These are phyloP conservation scores for Cotesia glomerata DNA, from an alignment of 1,140 invertebrate genomes.

Conservation along the genomic window DNA sequence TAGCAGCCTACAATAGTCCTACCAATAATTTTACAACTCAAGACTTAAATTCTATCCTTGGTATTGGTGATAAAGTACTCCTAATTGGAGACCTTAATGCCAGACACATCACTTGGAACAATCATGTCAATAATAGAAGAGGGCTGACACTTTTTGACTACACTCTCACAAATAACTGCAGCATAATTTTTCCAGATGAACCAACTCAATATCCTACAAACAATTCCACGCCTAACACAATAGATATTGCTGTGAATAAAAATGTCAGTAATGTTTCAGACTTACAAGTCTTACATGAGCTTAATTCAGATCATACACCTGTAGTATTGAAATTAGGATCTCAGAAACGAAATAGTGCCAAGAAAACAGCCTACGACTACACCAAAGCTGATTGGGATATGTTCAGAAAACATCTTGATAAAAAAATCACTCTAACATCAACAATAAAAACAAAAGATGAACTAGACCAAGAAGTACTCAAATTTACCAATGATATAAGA, in stretches of 20 bases:
- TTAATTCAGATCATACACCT: constrained; percentile 41
- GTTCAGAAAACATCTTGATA: constrained; percentile 20
- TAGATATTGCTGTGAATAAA: constrained; percentile 43
- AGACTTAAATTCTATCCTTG: constrained; percentile 32
- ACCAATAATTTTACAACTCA: constrained; percentile 27
- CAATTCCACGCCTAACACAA: constrained; percentile 35
- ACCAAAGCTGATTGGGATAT: constrained; percentile 27
- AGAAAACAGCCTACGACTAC: constrained; percentile 23
- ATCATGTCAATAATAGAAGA: constrained; percentile 36
- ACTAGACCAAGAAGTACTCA: constrained; percentile 29
- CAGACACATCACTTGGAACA: constrained; percentile 36
- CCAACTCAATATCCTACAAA: constrained; percentile 40
- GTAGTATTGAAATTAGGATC: constrained; percentile 20
- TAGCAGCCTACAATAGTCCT: constrained; percentile 39
- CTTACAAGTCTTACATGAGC: constrained; percentile 26
- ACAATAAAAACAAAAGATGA: constrained; percentile 19
- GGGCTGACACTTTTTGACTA: constrained; percentile 34
- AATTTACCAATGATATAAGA: constrained; percentile 28
- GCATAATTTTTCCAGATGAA: constrained; percentile 31
- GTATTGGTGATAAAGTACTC: constrained; percentile 36
- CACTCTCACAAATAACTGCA: constrained; percentile 34
- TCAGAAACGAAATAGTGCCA: constrained; percentile 4
- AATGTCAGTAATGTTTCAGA: constrained; percentile 32
- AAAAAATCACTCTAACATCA: constrained; percentile 24
- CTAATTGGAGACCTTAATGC: constrained; percentile 45